Percentiles rank a stretch among this genome's conserved stretches.
phyloP scores from a whole-genome alignment of 2,888 invertebrate species.

The Mayetiola destructor region DNA sequence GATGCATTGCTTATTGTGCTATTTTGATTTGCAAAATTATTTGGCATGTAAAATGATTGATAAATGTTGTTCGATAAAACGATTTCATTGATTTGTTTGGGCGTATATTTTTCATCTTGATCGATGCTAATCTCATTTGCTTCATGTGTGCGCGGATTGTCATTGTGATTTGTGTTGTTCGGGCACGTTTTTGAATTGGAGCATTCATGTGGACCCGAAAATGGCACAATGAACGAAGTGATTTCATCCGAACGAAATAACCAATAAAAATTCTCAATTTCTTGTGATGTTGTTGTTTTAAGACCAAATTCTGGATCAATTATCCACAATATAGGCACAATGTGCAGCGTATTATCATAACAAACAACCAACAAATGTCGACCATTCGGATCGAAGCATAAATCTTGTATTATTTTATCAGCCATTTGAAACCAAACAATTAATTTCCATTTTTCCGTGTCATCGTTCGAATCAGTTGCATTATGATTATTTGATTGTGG shows the following conservation, averaged over 20 bases:
- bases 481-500: neutral
- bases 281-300: neutral
- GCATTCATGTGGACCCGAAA: constrained; percentile 35
- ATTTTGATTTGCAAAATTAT: neutral
- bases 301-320: constrained; percentile 15
- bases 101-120: neutral
- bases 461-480: neutral
- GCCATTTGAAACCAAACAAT: constrained; percentile 33
- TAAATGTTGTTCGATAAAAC: constrained; percentile 8
- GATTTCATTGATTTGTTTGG: neutral
- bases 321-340: constrained; percentile 30
- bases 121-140: no score
- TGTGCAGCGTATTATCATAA: constrained; percentile 35
- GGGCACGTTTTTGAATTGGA: constrained; percentile 35
- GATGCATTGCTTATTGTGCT: neutral
- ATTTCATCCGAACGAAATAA: constrained; percentile 31
- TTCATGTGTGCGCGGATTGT: neutral
- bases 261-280: constrained; percentile 14
- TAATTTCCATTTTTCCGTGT: constrained; percentile 24
- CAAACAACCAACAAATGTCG: constrained; percentile 35
- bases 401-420: constrained; percentile 41
- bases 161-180: constrained; percentile 23
- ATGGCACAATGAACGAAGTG: constrained; percentile 35
- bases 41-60: constrained; percentile 6
- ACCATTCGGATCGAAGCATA: constrained; percentile 74